Evolutionary conservation across 30 jellyfish, hydroid and myxozoan genomes (phyloP), one percentile per base, ranked within the genome.

Genomic region (Euphysa ruthae): DNA sequence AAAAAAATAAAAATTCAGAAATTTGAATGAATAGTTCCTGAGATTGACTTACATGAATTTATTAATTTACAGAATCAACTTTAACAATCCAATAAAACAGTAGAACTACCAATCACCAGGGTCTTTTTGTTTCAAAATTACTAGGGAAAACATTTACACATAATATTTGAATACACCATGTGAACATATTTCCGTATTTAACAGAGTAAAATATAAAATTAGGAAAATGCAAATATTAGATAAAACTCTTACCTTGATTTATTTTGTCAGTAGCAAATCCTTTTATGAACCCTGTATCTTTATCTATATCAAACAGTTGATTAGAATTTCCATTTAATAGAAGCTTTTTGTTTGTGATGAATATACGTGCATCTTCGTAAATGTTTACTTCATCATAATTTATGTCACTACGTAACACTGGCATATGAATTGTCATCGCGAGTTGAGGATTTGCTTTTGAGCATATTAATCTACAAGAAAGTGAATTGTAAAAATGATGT

Each of bases 201-300:
- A 2, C 4, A 46, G 23, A 46, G 4, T 25, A 46, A 46, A 46
- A 46, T 25, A 46, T n/a, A 10, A 25, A 2, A n/a, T 2, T n/a
- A 2, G 10, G 6, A 56, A 56, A 22, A 56, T 18, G n/a, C 2
- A 27, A 56, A 20, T 3, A 38, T n/a, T 38, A 8, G n/a, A 8
- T 8, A 38, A 38, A 56, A 2, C 6, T 6, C 74, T 4, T 16
- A 84, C 95, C 95, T 28, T 49, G 70, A 21, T 84, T 75, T 3
- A 58, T 58, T 26, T 66, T 25, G 49, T 77, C 93, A 0, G 96
- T 63, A 1, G 94, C 83, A 58, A 85, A 77, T 4, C 93, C 96
- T 20, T 58, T 23, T 4, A 85, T 30, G 32, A 22, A 24, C 18
- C 87, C 94, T 35, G 87, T 70, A 15, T 55, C 81, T 18, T 34